Evolutionary conservation across 2,113 vertebrate species (phyloP), one percentile per base, ranked within the genome.

Genomic region (Ascaphus truei): DNA sequence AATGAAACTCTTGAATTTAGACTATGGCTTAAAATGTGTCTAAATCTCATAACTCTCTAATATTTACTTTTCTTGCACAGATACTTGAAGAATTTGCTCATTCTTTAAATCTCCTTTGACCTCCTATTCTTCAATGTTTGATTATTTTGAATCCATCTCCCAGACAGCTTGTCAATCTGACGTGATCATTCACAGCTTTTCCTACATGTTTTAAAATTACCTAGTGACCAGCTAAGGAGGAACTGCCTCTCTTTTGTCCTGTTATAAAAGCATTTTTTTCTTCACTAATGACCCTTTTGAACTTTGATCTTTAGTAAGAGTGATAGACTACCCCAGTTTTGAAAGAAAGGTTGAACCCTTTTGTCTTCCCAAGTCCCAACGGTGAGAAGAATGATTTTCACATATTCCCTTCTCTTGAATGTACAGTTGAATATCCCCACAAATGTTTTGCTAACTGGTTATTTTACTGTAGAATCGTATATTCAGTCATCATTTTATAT

Each of bases 91-190:
- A n/a, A n/a, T n/a, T n/a, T n/a, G n/a, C n/a, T n/a, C n/a, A n/a
- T 41, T 41, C 13, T 41, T 16, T 16, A 41, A n/a, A 12, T 41
- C 37, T n/a, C 16, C 37, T 16, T n/a, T 16, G 18, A 2, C 20
- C 18, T 41, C 33, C 33, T 30, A 39, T 22, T 6, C 34, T 33
- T 41, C 16, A 7, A 4, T 36, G 13, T 5, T 11, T 48, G 18
- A 11, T 39, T 16, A 22, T 51, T 63, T 6, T 29, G 16, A 22
- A 16, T 66, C 16, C 16, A 12, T 66, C n/a, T n/a, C 16, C 50
- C 26, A 53, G 62, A 30, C 63, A 31, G 16, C 26, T 22, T 63
- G 36, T 66, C 34, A 29, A 20, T 43, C 50, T 66, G 63, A 66
- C 36, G 50, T 13, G 13, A 41, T 41, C 16, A 26, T 53, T 41